Base-by-base conservation (phyloP, 2,113 vertebrate genomes). In the Ophiodon elongatus region DNA sequence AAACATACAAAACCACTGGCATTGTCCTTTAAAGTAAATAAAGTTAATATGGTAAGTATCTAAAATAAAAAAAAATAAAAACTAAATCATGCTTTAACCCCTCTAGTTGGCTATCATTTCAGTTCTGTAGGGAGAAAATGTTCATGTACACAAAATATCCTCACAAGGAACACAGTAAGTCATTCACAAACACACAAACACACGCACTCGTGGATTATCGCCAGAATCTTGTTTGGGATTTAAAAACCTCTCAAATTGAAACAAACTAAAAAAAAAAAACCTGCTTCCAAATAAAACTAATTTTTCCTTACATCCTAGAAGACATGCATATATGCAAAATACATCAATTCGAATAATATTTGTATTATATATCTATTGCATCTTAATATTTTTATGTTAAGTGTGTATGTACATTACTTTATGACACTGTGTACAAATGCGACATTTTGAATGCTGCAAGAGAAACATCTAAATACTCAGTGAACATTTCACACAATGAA, bases 321-420 rank as follows among this genome's bases (percentile, higher is more conserved):
- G 87, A 94, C 95, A 96, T 96, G 95, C 95, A 95, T 95, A 94
- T 92, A 95, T 90, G 90, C 85, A 92, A 94, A 91, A 92, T 87
- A 94, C 92, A 87, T 89, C 59, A 59, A 88, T 80, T 82, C 78
- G 85, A 91, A 93, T 91, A 91, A 80, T 85, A 90, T 81, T 81
- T 80, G 80, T 86, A 89, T 85, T 81, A 88, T 92, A 93, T 78
- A 90, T 79, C 91, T 94, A 95, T 95, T 95, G 94, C 92, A 93
- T 95, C 68, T 90, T 87, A 89, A 92, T 90, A 89, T 88, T 54
- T 64, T 72, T 82, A 82, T 79, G 78, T 86, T 88, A 82, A 11
- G 76, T 39, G 77, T 88, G 88, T 93, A 93, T 92, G 85, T 93
- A 93, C 89, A 93, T 43, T 76, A 78, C 52, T 85, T 85, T 81